These are phyloP conservation scores for Channa maculata DNA, from an alignment of 2,113 vertebrate genomes.

Conservation along the genomic window DNA sequence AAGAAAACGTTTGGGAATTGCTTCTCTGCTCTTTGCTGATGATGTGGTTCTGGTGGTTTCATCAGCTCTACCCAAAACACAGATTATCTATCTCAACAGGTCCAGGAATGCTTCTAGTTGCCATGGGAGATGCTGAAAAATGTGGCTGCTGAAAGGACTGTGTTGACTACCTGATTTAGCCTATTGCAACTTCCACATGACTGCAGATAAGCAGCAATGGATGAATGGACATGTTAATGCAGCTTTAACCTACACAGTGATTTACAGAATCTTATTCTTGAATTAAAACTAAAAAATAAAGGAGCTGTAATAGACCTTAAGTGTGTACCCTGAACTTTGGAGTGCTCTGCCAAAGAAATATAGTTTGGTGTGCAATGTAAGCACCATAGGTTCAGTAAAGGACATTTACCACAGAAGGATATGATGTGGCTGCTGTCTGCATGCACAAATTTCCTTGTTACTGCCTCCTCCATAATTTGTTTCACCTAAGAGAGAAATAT, in stretches of 20 bases:
- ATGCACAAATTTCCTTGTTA: constrained; percentile 96
- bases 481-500: constrained; percentile 87
- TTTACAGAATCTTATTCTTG: not conserved
- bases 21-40: too few species aligned
- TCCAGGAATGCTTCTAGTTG: too few species aligned
- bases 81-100: too few species aligned
- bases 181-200: too few species aligned
- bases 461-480: constrained; percentile 98
- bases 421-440: constrained; percentile 98
- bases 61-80: too few species aligned
- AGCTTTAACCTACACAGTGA: not conserved
- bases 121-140: too few species aligned
- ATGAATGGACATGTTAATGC: constrained; percentile 22
- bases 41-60: too few species aligned
- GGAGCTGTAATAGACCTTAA: not conserved
- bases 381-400: not conserved
- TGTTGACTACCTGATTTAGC: too few species aligned
- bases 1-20: too few species aligned
- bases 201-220: too few species aligned
- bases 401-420: constrained; percentile 93
- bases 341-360: not conserved
- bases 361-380: not conserved
- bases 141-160: too few species aligned
- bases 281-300: constrained; percentile 3
- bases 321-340: not conserved